phyloP scores from a whole-genome alignment of 1,140 invertebrate genomes.

The Drosophila littoralis region DNA sequence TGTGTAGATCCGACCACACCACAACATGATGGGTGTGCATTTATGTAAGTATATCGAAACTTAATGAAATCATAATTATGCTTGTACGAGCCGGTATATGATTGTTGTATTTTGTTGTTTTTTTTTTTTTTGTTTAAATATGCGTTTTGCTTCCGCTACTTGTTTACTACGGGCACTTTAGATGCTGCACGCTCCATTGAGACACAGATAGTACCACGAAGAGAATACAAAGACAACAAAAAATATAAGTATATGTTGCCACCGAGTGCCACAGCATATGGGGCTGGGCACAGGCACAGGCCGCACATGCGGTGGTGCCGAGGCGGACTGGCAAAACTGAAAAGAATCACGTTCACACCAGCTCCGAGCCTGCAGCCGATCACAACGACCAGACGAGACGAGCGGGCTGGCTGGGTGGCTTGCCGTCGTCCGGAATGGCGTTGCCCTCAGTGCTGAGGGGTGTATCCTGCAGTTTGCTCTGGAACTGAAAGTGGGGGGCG shows the following conservation, averaged over 20 bases:
- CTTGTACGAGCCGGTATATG: conserved; percentile 47
- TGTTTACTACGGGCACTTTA: conserved; percentile 74
- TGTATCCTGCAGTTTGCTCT: conserved; percentile 18
- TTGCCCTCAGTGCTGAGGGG: not conserved
- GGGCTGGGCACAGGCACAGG: not conserved
- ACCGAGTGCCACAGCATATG: not conserved
- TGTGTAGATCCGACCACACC: conserved; percentile 1
- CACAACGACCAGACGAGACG: not conserved
- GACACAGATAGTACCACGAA: conserved; percentile 81
- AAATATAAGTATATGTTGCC: conserved; percentile 31
- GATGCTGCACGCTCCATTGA: conserved; percentile 74
- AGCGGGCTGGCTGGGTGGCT: not conserved
- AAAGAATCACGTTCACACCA: conserved; percentile 13
- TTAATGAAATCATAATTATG: conserved; percentile 31
- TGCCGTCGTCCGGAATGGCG: not conserved
- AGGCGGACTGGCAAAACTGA: conserved; percentile 20
- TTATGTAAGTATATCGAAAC: conserved; percentile 9
- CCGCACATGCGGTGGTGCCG: not conserved
- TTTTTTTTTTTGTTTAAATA: conserved; percentile 31
- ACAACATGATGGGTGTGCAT: conserved; percentile 11
- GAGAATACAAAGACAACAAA: conserved; percentile 58
- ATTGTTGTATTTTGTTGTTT: conserved; percentile 37
- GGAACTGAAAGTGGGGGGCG: conserved; percentile 28
- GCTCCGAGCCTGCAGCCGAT: conserved; percentile 2
- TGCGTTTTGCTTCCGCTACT: conserved; percentile 28